Conservation (phyloP, 2,888 invertebrate species). For the Chamaedrilus cognettii region DNA sequence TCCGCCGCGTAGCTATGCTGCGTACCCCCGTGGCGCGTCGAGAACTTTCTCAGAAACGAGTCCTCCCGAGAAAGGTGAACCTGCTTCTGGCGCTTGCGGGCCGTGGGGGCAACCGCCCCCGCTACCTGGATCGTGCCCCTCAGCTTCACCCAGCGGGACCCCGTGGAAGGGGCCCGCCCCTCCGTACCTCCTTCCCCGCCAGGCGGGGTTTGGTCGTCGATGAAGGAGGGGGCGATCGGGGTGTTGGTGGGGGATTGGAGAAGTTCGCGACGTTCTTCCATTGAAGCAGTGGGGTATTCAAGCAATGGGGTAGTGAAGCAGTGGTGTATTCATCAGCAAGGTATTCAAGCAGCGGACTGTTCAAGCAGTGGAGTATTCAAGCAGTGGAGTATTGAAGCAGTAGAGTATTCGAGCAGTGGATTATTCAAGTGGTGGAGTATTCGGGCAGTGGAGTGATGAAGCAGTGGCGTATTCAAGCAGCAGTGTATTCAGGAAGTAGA, state of each 20-base stretch:
- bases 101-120: conserved; percentile 5
- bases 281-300: no score
- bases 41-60: conserved; percentile 85
- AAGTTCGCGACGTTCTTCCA: conserved; percentile 4
- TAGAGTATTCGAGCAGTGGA: no score
- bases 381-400: no score
- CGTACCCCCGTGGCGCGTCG: conserved; percentile 72
- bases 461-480: no score
- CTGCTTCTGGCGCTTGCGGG: conserved; percentile 26
- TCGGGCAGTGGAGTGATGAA: no score
- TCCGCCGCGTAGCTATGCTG: conserved; percentile 7
- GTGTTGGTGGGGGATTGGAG: background rate
- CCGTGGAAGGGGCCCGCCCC: background rate
- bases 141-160: conserved; percentile 21
- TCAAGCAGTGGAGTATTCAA: no score
- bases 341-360: no score
- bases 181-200: background rate
- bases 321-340: no score
- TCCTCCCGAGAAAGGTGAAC: conserved; percentile 48
- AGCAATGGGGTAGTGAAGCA: no score
- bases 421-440: no score
- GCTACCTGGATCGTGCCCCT: conserved; percentile 21
- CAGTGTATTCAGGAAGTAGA: no score
- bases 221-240: background rate
- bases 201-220: background rate